Evolutionary conservation across 2,797 vertebrate genomes (phyloP).

Genomic region (Avahi laniger): DNA sequence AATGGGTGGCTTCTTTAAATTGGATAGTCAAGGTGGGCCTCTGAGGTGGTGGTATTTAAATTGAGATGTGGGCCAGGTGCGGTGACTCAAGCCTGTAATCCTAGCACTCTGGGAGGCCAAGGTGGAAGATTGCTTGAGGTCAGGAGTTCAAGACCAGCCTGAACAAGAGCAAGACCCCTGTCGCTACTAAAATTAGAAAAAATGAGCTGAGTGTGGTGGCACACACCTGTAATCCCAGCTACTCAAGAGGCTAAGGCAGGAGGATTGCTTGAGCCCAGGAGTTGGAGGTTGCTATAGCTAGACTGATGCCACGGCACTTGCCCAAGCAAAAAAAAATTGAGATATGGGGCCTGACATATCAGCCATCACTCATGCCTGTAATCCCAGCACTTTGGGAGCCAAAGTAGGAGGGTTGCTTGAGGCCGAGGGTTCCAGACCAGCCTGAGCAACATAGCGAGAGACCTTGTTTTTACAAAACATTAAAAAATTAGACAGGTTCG

Average conservation of each 20-base stretch:
- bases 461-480: too few relatives aligned
- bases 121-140: not conserved
- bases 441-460: too few relatives aligned
- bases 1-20: not conserved
- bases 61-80: not conserved
- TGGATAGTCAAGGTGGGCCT: not conserved
- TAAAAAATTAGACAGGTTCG: too few relatives aligned
- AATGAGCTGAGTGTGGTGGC: not conserved
- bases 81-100: not conserved
- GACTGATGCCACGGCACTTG: too few relatives aligned
- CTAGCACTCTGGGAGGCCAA: not conserved
- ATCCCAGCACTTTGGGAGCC: too few relatives aligned
- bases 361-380: too few relatives aligned
- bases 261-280: too few relatives aligned
- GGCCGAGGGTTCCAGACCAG: too few relatives aligned
- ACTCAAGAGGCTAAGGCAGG: too few relatives aligned
- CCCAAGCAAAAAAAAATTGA: not conserved
- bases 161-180: not conserved
- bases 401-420: too few relatives aligned
- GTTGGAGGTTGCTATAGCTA: too few relatives aligned
- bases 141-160: not conserved
- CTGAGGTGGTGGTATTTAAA: not conserved
- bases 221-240: too few relatives aligned
- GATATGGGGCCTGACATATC: not conserved
- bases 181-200: not conserved